These are phyloP conservation scores for Cyaniris semiargus DNA, from an alignment of 2,888 invertebrate species.

Conservation along the genomic window DNA sequence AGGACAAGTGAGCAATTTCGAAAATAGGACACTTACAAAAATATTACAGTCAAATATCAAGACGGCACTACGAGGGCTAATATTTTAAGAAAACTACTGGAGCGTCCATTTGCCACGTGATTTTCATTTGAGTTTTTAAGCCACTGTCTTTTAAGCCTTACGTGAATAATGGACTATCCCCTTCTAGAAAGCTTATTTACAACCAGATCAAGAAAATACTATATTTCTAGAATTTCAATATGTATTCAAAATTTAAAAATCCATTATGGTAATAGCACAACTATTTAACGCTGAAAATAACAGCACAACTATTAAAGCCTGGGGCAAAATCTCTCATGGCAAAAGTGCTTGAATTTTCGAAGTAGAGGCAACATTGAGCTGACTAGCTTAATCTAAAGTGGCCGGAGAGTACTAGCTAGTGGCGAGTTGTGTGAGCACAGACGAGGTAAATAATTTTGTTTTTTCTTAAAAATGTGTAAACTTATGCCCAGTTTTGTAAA, in stretches of 20 bases:
- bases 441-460: conserved; percentile 42
- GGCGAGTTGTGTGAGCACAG: conserved; percentile 60
- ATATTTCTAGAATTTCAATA: neutral
- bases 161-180: too few species aligned
- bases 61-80: conserved; percentile 18
- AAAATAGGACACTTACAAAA: conserved; percentile 11
- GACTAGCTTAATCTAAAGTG: conserved; percentile 47
- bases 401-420: conserved; percentile 51
- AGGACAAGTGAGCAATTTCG: conserved; percentile 18
- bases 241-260: neutral
- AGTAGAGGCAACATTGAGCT: conserved; percentile 49
- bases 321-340: neutral
- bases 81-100: conserved; percentile 18
- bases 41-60: conserved; percentile 20
- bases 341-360: neutral
- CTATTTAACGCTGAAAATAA: neutral
- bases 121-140: too few species aligned
- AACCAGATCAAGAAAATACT: neutral
- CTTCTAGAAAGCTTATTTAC: conserved; percentile 19
- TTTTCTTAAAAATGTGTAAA: conserved; percentile 38
- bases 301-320: too few species aligned
- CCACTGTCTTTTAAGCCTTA: too few species aligned
- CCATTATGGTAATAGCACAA: neutral
- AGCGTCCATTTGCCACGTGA: too few species aligned
- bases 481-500: neutral